Base-by-base conservation (phyloP, 2,113 vertebrate genomes). In the Galeopterus variegatus region DNA sequence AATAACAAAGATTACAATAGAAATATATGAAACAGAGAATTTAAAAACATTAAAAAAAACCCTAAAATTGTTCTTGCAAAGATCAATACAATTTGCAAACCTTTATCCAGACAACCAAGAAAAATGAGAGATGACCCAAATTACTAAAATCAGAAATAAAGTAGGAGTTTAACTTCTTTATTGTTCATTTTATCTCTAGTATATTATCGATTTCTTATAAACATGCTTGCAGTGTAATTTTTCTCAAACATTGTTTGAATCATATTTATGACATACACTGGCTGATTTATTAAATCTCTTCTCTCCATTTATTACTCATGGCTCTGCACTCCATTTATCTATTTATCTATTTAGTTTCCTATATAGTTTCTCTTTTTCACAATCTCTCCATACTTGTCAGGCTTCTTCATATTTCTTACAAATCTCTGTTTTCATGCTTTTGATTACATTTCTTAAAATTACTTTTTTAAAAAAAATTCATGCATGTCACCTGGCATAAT, bases 171-270 rank as follows among this genome's bases (percentile, higher is more conserved):
- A 41, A 65, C 26, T 79, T 72, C 7, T 79, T 89, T 72, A 18
- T 52, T 94, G 23, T 2, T 69, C 6, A 45, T 36, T 70, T 80
- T 94, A 56, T 91, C 15, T 45, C 31, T 90, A 64, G 11, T 70
- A 58, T 77, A 77, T 67, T 70, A 41, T 45, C 15, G 81, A 8
- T 87, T 85, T 91, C 26, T 95, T 75, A 58, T 60, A 41, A 65
- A 28, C 48, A 19, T 70, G 41, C 28, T 80, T 73, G 4, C 6
- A 60, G 23, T 23, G 19, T 67, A 86, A 65, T 81, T 81, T 95
- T 82, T 94, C 67, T 82, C 65, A 76, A 90, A 65, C 26, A 60
- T 65, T 86, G 28, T 81, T 75, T 76, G 69, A 69, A 81, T 94
- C 13, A 56, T 64, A 6, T 60, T 88, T 13, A 91, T 50, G n/a